A percentile compares a stretch with the other conserved stretches of the same genome.
Conservation (phyloP, 1,140 invertebrate species). For the Danaus melanippus region DNA sequence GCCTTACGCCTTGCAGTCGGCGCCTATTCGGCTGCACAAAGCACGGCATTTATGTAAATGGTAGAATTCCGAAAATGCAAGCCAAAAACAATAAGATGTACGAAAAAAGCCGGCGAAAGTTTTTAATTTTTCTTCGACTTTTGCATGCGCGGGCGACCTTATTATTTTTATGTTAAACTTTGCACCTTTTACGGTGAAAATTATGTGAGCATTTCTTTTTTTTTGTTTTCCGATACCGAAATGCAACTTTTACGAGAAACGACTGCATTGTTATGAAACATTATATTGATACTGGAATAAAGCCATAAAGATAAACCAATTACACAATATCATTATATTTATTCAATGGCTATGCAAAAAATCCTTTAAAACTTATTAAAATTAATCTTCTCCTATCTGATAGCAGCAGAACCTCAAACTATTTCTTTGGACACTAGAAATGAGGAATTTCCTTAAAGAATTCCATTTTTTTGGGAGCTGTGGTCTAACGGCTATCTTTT, state of each 20-base stretch:
- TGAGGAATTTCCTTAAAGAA: slow-evolving; percentile 11
- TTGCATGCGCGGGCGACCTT: slow-evolving; percentile 29
- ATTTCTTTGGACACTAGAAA: slow-evolving; percentile 18
- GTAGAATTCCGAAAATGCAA: slow-evolving; percentile 60
- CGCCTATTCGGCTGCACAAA: slow-evolving; percentile 56
- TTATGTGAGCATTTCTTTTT: slow-evolving; percentile 5
- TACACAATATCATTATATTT: too few relatives aligned
- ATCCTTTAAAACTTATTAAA: background rate
- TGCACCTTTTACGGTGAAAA: slow-evolving; percentile 17
- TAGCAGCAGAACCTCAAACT: background rate
- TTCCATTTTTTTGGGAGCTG: slow-evolving; percentile 12
- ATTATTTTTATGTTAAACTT: slow-evolving; percentile 22
- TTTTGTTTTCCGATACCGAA: slow-evolving; percentile 9
- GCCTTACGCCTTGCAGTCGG: slow-evolving; percentile 25
- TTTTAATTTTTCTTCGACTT: slow-evolving; percentile 49
- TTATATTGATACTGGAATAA: too few relatives aligned
- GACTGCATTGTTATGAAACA: too few relatives aligned
- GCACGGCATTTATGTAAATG: slow-evolving; percentile 65
- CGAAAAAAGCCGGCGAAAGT: slow-evolving; percentile 53
- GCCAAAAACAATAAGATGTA: slow-evolving; percentile 47
- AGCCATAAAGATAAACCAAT: too few relatives aligned
- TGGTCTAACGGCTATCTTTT: slow-evolving; percentile 42
- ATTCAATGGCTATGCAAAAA: background rate
- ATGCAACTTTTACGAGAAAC: background rate
- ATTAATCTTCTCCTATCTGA: too few relatives aligned